Evolutionary conservation across 2,888 invertebrate genomes (phyloP), one percentile per base, ranked within the genome.

Genomic region (Formica aserva): DNA sequence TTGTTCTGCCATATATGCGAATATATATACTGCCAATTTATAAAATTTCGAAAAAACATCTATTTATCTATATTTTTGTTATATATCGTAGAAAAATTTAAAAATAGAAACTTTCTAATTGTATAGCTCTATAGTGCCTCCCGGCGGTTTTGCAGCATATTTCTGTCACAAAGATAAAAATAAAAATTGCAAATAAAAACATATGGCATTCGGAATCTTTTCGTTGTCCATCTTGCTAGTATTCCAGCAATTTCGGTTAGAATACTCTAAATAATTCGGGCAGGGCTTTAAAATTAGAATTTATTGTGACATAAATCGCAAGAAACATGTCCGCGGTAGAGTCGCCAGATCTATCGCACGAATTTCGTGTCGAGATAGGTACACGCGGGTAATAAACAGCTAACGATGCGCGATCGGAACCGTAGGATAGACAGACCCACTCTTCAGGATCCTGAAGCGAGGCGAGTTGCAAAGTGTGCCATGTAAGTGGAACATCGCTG

Each of bases 401-500:
- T 81, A 87, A 85, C 90, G 87, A 82, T 77, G 77, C 55, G 80
- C 87, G 89, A 90, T 88, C 85, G 81, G 78, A 83, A 83, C 84
- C 84, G 87, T 91, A 91, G 91, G 91, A 91, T 92, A 91, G 91
- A 91, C 90, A 91, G 91, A 92, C 90, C 90, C 89, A 90, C 89
- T 91, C 89, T 90, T 91, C 92, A 92, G 92, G 92, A 93, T 93
- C 93, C 93, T 92, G 93, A 92, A 93, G 88, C 91, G 92, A 92
- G 88, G 88, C 89, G 91, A 87, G 88, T 91, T 88, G 92, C 85
- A 92, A 94, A 94, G 94, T 94, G 94, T 94, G 94, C 93, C 94
- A 93, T 91, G 92, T 94, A 94, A 94, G 94, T 94, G 92, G 94
- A 94, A 94, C 94, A 93, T 94, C 94, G 93, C 93, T 93, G 93